Evolutionary conservation across 2,113 vertebrate species (phyloP).

Genomic region (Eleginops maclovinus): DNA sequence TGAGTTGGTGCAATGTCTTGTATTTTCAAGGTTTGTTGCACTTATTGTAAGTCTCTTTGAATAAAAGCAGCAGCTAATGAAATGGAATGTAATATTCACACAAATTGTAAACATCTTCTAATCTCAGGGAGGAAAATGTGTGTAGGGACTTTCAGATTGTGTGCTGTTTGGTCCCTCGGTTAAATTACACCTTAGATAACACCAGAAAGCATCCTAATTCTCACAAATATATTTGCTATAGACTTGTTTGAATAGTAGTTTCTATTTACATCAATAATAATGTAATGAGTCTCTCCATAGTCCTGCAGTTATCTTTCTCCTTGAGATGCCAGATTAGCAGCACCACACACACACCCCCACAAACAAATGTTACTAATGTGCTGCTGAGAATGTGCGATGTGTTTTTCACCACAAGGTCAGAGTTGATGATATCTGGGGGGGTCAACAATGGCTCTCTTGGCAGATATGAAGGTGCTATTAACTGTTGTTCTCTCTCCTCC

Average conservation of each 20-base stretch:
- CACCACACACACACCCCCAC: not conserved
- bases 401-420: slow-evolving; percentile 38
- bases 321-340: slow-evolving; percentile 17
- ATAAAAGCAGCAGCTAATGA: too few species aligned
- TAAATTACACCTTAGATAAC: not conserved
- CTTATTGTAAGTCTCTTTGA: too few species aligned
- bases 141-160: not conserved
- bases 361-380: not conserved
- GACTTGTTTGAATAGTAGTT: not conserved
- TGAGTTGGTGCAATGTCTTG: not conserved
- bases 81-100: not conserved
- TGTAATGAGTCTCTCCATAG: not conserved
- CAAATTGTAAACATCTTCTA: not conserved
- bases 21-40: too few species aligned
- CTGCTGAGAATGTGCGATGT: not conserved
- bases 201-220: not conserved
- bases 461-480: slow-evolving; percentile 24
- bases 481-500: slow-evolving; percentile 30
- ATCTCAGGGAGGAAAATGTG: not conserved
- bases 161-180: not conserved
- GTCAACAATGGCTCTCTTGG: not conserved
- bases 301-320: slow-evolving; percentile 15
- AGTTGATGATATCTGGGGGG: slow-evolving; percentile 12
- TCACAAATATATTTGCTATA: not conserved
- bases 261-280: not conserved